These are phyloP conservation scores for Mimachlamys varia DNA, from an alignment of 2,888 invertebrate species.

Conservation along the genomic window DNA sequence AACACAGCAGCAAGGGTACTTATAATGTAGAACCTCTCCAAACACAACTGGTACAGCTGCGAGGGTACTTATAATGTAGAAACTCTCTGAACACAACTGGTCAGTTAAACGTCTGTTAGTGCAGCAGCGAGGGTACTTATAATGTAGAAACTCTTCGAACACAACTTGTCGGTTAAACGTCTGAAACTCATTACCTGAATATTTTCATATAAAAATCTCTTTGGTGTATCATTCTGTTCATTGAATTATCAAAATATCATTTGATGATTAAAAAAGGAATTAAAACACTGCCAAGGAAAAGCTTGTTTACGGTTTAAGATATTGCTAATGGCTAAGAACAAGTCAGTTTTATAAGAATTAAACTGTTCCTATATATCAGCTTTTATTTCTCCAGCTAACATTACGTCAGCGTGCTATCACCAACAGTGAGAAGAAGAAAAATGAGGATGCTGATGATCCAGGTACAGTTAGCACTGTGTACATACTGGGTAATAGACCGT, in stretches of 20 bases:
- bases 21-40: conserved; percentile 68
- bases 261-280: no score
- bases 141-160: no score
- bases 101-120: conserved; percentile 47
- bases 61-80: conserved; percentile 53
- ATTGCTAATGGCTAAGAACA: no score
- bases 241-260: no score
- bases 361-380: no score
- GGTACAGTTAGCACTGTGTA: conserved; percentile 53
- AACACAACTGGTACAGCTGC: conserved; percentile 63
- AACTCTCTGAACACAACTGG: conserved; percentile 70
- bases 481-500: no score
- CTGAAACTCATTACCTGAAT: neutral
- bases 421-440: conserved; percentile 62
- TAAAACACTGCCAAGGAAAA: no score
- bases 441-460: conserved; percentile 62
- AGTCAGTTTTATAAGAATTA: no score
- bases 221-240: neutral
- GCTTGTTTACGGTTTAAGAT: no score
- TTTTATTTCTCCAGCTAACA: neutral
- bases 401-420: conserved; percentile 69
- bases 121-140: neutral
- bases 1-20: neutral
- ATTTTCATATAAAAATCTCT: neutral
- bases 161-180: neutral